Base-by-base conservation (phyloP, 1,140 invertebrate genomes). In the Drosophila bocqueti region DNA sequence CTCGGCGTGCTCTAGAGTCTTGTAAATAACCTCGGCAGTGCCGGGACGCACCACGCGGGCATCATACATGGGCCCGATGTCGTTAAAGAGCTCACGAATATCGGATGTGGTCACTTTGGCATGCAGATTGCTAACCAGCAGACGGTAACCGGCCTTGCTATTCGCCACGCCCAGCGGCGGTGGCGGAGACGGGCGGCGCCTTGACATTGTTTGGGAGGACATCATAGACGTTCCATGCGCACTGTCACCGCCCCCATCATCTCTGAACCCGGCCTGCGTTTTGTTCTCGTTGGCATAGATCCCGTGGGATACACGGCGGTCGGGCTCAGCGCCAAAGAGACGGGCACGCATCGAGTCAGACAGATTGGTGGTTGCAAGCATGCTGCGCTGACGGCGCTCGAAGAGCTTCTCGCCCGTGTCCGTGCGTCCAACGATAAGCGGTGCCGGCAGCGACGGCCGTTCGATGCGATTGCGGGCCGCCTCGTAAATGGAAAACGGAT, bases 11-110 rank as follows among this genome's bases (percentile, higher is more conserved):
- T 97, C 96, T 59, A 96, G 93, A 42, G 95, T 96, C 81, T 96
- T 96, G 91, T 98, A 99, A 76, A 98, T 96, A 13, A 98, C 97
- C 94, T 98, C 97, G 1, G 97, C 98, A 13, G 96, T 96, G 7
- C 98, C 97, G 6, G 96, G 95, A 57, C 97, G 95, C n/a, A 98
- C 95, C 79, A 98, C 94, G 79, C 96, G 95, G 3, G 97, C 97
- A 73, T 96, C 95, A 43, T 97, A 93, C 84, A 99, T 94, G 50
- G 97, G 95, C 13, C 98, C 98, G 66, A 99, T 96, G 90, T 98
- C 97, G 89, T 97, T 97, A 94, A 99, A 99, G 50, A 99, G 94
- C 94, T 99, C 98, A 95, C 97, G 96, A 75, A 98, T 97, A 93
- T 98, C 98, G 82, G 97, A 96, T 75, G 97, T 96, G 8, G 97